Evolutionary conservation across 2,888 invertebrate species (phyloP).

Genomic region (Ochropacha duplaris): DNA sequence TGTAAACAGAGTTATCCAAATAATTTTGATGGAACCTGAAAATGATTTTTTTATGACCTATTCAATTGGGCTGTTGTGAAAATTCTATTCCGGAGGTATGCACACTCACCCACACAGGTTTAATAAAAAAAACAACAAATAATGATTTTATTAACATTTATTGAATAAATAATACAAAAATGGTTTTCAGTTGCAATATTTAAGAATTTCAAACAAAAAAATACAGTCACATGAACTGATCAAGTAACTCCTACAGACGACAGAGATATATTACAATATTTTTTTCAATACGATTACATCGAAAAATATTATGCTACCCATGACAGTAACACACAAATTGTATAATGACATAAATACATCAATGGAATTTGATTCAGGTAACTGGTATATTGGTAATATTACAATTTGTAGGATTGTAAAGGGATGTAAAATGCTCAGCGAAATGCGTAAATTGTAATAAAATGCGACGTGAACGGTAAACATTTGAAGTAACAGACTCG

Average conservation of each 20-base stretch:
- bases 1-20: too few species aligned
- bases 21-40: too few species aligned
- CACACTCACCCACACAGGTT: too few species aligned
- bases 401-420: constrained; percentile 20
- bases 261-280: constrained; percentile 47
- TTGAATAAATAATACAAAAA: constrained; percentile 82
- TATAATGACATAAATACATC: constrained; percentile 52
- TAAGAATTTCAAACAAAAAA: constrained; percentile 63
- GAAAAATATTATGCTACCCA: constrained; percentile 66
- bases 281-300: constrained; percentile 57
- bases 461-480: constrained; percentile 34
- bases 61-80: too few species aligned
- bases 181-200: constrained; percentile 71
- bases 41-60: too few species aligned
- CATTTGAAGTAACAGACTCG: constrained; percentile 51
- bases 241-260: constrained; percentile 62
- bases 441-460: constrained; percentile 54
- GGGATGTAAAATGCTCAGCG: constrained; percentile 59
- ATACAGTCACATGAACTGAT: constrained; percentile 69
- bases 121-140: constrained; percentile 28
- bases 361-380: constrained; percentile 52
- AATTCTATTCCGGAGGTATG: too few species aligned
- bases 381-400: neutral
- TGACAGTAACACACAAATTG: constrained; percentile 52
- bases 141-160: constrained; percentile 82